These are phyloP conservation scores for Entomobrya proxima DNA, from an alignment of 2,888 invertebrate species.

Conservation along the genomic window DNA sequence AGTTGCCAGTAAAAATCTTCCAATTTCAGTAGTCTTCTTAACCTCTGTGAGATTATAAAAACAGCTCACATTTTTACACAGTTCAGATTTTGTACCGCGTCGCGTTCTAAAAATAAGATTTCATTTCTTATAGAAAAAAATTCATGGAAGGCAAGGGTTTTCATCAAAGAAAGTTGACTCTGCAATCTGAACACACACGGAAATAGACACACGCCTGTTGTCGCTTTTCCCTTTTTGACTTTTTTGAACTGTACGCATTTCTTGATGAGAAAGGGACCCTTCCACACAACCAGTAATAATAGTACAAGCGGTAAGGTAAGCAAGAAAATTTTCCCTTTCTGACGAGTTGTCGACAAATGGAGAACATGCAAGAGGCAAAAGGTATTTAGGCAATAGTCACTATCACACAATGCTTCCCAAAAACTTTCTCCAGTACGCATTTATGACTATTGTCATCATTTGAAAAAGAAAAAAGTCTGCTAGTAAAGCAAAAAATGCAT, in stretches of 20 bases:
- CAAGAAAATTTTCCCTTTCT: neutral
- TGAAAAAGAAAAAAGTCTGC: slow-evolving; percentile 12
- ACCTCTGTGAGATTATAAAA: neutral
- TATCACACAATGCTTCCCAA: neutral
- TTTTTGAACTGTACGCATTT: neutral
- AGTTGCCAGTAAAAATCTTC: neutral
- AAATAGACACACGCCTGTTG: neutral
- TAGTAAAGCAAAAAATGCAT: too few species aligned
- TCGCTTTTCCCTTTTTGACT: slow-evolving; percentile 4
- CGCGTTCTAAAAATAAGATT: neutral
- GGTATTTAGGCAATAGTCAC: neutral
- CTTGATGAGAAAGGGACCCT: neutral
- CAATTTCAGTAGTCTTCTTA: neutral
- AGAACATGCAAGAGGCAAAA: neutral
- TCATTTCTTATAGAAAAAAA: slow-evolving; percentile 23
- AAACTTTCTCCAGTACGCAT: slow-evolving; percentile 9
- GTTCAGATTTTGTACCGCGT: neutral
- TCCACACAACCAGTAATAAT: too few species aligned
- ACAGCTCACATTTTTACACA: too few species aligned
- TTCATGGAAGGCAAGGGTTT: neutral
- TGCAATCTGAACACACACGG: slow-evolving; percentile 42
- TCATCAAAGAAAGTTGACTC: slow-evolving; percentile 53
- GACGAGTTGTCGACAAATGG: neutral
- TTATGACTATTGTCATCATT: slow-evolving; percentile 55
- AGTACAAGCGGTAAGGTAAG: too few species aligned